Base-by-base conservation (phyloP, 2,113 vertebrate genomes). In the Lichenostomus cassidix region DNA sequence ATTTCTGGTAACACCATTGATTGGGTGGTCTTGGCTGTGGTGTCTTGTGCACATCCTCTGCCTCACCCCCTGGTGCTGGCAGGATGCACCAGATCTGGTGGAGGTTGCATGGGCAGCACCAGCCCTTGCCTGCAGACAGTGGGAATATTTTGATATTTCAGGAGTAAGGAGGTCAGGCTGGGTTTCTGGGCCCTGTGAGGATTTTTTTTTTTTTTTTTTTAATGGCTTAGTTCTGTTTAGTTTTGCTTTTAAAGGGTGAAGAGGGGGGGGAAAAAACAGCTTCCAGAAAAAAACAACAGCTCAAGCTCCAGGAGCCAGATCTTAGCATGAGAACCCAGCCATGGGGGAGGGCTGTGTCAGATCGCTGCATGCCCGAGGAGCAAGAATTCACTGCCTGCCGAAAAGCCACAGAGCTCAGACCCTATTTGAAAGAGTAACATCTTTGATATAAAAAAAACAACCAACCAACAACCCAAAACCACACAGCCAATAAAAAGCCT, bases 401-500 rank as follows among this genome's bases (percentile, higher is more conserved):
- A 97, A 96, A 97, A 97, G 85, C 94, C 82, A 4, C 87, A 75
- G 15, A 62, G 41, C 82, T 82, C 85, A 87, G 92, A 88, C 70
- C 35, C 88, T 80, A 20, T 90, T 97, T 97, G 95, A 97, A 97
- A 97, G 83, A 96, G 77, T 96, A 94, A 89, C 83, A 90, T 96
- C 89, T 95, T 94, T 97, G 95, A 94, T 96, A 62, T 65, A 56
- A 93, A 97, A 96, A 94, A 89, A 84, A 41, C 41, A 84, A 74
- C 46, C 50, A 94, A 93, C 83, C 90, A 93, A 94, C 56, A 74
- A 87, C 65, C 69, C 94, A 4, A 93, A 96, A 85, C 92, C 90
- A 87, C 88, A 33, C 79, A 94, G 92, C 97, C 95, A 97, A 97
- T 98, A 97, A 97, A 97, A 97, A 93, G 69, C 73, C 73, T 97